Percentiles rank a stretch among this genome's conserved stretches.
phyloP scores from a whole-genome alignment of 2,113 vertebrate species.

The Heloderma charlesbogerti region DNA sequence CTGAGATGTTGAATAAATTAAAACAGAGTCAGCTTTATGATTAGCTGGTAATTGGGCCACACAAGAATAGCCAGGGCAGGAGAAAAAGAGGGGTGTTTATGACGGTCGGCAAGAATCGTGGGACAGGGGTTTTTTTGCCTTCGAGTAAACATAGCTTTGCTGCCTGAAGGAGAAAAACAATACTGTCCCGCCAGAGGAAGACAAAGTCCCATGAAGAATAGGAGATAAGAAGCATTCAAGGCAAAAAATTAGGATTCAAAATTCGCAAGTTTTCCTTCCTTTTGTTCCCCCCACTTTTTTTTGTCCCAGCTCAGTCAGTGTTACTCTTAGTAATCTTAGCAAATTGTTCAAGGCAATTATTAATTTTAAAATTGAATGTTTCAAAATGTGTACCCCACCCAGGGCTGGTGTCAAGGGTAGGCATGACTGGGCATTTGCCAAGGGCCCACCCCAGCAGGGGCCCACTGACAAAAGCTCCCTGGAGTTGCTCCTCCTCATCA shows the following conservation, averaged over 20 bases:
- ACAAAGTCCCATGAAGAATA: neutral
- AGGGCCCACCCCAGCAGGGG: too few species aligned
- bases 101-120: neutral
- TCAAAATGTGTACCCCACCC: neutral
- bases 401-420: too few species aligned
- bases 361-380: neutral
- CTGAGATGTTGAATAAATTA: conserved; percentile 68
- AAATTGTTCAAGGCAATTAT: neutral
- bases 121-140: neutral
- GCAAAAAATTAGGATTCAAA: neutral
- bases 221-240: neutral
- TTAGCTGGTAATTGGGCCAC: conserved; percentile 67
- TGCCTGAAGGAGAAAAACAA: neutral
- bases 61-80: conserved; percentile 36
- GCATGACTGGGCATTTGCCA: too few species aligned
- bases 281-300: too few species aligned
- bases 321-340: neutral
- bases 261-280: too few species aligned
- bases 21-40: conserved; percentile 75
- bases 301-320: neutral
- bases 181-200: too few species aligned
- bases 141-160: neutral
- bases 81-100: neutral
- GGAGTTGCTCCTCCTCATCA: too few species aligned
- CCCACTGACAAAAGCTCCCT: too few species aligned